Evolutionary conservation across 2,113 vertebrate genomes (phyloP).

Genomic region (Sinocyclocheilus anshuiensis): DNA sequence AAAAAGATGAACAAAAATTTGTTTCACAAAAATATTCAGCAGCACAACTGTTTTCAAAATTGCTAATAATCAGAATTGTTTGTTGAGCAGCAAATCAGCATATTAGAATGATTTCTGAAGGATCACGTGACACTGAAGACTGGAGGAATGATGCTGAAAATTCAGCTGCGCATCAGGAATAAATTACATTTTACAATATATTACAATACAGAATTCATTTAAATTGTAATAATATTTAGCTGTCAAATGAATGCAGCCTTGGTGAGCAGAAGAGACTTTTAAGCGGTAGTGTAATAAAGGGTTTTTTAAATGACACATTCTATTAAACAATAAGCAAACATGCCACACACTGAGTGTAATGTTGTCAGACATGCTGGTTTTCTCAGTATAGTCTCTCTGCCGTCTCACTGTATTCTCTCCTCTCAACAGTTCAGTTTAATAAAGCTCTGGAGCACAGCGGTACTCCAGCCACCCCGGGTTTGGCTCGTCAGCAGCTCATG

Average conservation of each 20-base stretch:
- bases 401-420: constrained; percentile 26
- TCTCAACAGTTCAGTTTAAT: constrained; percentile 87
- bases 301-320: neutral
- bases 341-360: neutral
- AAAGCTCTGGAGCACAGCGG: constrained; percentile 83
- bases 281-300: neutral
- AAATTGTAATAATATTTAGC: neutral
- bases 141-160: neutral
- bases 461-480: constrained; percentile 81
- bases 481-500: constrained; percentile 93
- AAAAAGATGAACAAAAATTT: too few relatives aligned
- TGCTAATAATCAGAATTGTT: neutral
- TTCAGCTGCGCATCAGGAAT: neutral
- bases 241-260: neutral
- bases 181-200: neutral
- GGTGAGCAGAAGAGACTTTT: neutral
- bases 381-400: constrained; percentile 73
- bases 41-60: neutral
- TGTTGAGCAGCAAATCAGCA: neutral
- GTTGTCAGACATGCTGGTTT: neutral
- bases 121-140: neutral
- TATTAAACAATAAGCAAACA: neutral
- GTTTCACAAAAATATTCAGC: neutral
- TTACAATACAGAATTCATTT: neutral
- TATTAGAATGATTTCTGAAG: neutral